Evolutionary conservation across 2,113 vertebrate species (phyloP), one percentile per base, ranked within the genome.

Genomic region (Acinonyx jubatus): DNA sequence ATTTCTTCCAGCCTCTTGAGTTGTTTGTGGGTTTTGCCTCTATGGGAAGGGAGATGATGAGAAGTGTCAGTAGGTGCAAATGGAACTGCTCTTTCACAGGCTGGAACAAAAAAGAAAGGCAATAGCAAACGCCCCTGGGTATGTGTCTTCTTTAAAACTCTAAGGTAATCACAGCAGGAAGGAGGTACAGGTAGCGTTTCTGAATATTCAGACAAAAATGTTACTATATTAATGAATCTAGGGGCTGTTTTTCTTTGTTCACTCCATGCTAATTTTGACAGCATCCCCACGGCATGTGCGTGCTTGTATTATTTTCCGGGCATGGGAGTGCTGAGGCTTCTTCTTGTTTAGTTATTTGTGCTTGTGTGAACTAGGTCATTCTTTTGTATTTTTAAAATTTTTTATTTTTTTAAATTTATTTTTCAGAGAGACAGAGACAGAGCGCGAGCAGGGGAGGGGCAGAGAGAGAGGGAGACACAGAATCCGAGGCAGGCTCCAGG

Each of bases 1-100:
- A 83, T 1, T 94, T 78, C 61, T 66, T 66, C 63, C 55, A 91
- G 97, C 73, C 81, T 89, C 81, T 84, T 63, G 29, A 57, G 94
- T 61, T 97, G 7, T 61, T 61, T 41, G 79, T 61, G 57, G 45
- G 48, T 69, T 63, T 92, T 96, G 90, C 25, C 36, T 83, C 79
- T 3, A 4, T 3, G 65, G 83, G 18, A 91, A n/a, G n/a, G 25
- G 48, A 71, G 11, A 50, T 0, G 1, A 31, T 15, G 7, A 63
- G 50, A 76, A 66, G 31, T 27, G 48, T 78, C 31, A 23, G 78
- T 61, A 81, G 5, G 9, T 4, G 14, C 27, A 55, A 61, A 50
- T 45, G 11, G 41, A 73, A 48, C 36, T n/a, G 41, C 21, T 83
- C 0, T 0, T 38, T 71, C 65, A 38, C 7, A 38, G 31, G 69